phyloP scores from a whole-genome alignment of 2,888 invertebrate species.

The Rhimphoctona megacephalus region DNA sequence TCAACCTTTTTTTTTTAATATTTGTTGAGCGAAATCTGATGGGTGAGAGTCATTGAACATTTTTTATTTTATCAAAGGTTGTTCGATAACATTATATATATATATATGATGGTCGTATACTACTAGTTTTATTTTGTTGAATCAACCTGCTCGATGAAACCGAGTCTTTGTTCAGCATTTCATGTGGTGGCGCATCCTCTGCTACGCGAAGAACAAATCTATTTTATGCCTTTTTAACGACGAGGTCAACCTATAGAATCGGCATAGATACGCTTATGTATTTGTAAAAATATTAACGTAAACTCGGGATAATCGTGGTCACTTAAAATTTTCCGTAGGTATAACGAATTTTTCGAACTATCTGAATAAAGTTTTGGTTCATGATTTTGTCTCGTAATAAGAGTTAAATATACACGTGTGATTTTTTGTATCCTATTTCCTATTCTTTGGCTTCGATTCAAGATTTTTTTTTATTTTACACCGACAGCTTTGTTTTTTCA shows the following conservation, averaged over 20 bases:
- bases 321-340: neutral
- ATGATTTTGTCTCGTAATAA: neutral
- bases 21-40: too few relatives aligned
- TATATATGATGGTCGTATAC: neutral
- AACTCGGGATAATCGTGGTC: constrained; percentile 9
- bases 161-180: neutral
- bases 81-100: neutral
- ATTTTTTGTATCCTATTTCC: too few relatives aligned
- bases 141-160: neutral
- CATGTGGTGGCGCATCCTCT: neutral
- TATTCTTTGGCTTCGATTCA: neutral
- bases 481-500: too few relatives aligned
- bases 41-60: too few relatives aligned
- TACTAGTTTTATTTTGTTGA: neutral
- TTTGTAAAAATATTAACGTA: neutral
- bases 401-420: too few relatives aligned
- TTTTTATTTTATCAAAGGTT: constrained; percentile 8
- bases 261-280: constrained; percentile 8
- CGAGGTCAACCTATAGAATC: constrained; percentile 51
- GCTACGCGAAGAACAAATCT: constrained; percentile 44
- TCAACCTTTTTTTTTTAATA: too few relatives aligned
- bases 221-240: constrained; percentile 42
- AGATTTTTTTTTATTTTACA: neutral
- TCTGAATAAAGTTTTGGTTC: neutral
- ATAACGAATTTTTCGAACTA: neutral